Base-by-base conservation (phyloP, 2,113 vertebrate species). In the Corythoichthys haematopterus region DNA sequence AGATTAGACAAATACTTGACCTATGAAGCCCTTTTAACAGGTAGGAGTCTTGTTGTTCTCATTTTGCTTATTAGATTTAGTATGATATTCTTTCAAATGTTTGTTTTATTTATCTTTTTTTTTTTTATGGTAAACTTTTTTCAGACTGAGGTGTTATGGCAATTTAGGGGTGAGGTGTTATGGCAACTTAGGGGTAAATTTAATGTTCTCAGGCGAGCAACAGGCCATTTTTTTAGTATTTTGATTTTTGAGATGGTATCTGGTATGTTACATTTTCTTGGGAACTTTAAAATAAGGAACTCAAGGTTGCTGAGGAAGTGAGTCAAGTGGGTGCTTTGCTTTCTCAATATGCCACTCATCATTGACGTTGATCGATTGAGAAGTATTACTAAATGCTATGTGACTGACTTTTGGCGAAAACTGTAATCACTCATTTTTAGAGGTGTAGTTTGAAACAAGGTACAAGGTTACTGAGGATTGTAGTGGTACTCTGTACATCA, bases 301-400 rank as follows among this genome's bases (percentile, higher is more conserved):
- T 80, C 6, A 9, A 50, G 12, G 65, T 2, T 0, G 15, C 67
- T 77, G 81, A 75, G 87, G 87, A 91, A 90, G 86, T 91, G 91
- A 36, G 78, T 82, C 80, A 88, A 89, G 65, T 50, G 53, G 55
- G 68, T 57, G 50, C 43, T n/a, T 38, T 9, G 67, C 76, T 88
- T 83, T 85, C 76, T 71, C 78, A 89, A 87, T 63, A 64, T n/a
- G 28, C 57, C 63, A 10, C 11, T 28, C 38, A 55, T 61, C 38
- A 0, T 58, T 70, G 58, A 55, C 12, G 36, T 16, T 38, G 57
- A 59, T 28, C 9, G 35, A 28, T 35, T 57, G 59, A 62, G 59
- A 28, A 13, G 38, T 61, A 58, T 4, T 8, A 71, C 6, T 5
- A 69, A 55, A 56, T 47, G 14, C 33, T 15, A 43, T 35, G 16